phyloP scores from a whole-genome alignment of 2,113 vertebrate species.

The Dromaius novaehollandiae region DNA sequence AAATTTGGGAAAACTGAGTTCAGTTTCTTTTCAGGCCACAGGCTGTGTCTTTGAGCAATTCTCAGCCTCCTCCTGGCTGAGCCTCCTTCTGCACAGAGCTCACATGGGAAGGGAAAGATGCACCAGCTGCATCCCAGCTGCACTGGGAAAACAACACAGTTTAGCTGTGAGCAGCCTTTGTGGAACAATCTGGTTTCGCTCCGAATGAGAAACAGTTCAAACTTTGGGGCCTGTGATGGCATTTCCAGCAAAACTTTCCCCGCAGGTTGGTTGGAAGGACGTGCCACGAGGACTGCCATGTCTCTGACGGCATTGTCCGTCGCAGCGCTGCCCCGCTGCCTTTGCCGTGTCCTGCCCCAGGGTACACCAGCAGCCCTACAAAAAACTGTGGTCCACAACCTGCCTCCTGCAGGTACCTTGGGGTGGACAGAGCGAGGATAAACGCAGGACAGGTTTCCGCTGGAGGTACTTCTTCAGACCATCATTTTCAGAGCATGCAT shows the following conservation, averaged over 20 bases:
- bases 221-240: not conserved
- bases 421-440: not conserved
- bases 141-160: not conserved
- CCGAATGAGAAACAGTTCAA: not conserved
- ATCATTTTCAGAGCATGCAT: not conserved
- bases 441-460: not conserved
- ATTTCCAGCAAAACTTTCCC: not conserved
- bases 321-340: fast-evolving
- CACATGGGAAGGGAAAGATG: not conserved
- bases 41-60: not conserved
- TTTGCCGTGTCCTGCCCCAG: not conserved
- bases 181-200: not conserved
- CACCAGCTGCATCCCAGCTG: not conserved
- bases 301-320: not conserved
- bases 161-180: not conserved
- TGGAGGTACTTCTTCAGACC: not conserved
- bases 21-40: not conserved
- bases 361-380: not conserved
- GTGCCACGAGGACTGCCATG: fast-evolving
- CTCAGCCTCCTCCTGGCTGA: not conserved
- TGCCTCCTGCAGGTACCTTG: not conserved
- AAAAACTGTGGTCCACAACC: not conserved
- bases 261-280: not conserved
- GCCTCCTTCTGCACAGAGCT: not conserved
- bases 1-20: not conserved